Evolutionary conservation across 2,113 vertebrate species (phyloP).

Genomic region (Alaudala cheleensis): DNA sequence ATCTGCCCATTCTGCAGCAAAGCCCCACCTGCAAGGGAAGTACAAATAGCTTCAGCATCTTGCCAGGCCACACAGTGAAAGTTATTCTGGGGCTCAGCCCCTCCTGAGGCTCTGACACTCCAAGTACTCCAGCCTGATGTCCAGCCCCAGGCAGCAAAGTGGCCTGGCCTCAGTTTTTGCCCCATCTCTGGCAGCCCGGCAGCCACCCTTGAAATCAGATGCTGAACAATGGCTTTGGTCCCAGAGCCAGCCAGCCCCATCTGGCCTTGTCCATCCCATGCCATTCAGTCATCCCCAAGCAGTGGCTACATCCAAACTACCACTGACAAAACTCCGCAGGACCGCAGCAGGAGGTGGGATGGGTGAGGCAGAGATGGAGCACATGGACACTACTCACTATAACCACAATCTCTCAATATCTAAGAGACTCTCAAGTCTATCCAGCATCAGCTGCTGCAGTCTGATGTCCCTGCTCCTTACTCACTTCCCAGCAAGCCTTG

Average conservation of each 20-base stretch:
- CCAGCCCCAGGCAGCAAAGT: not conserved
- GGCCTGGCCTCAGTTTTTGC: not conserved
- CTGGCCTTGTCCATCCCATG: slow-evolving; percentile 16
- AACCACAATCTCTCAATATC: not conserved
- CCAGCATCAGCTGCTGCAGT: not conserved
- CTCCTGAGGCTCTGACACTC: not conserved
- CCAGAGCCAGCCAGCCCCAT: not conserved
- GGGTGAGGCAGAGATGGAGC: not conserved
- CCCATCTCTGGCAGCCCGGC: not conserved
- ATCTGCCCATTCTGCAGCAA: slow-evolving; percentile 91
- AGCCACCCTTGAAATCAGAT: slow-evolving; percentile 28
- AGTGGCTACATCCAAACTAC: not conserved
- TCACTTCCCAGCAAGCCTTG: not conserved
- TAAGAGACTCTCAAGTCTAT: not conserved
- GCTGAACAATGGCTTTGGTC: slow-evolving; percentile 25
- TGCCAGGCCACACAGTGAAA: not conserved
- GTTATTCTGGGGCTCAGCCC: not conserved
- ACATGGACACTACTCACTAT: not conserved
- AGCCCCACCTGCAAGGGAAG: slow-evolving; percentile 77
- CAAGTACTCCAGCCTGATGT: not conserved
- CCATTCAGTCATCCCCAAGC: not conserved
- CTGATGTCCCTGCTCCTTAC: not conserved
- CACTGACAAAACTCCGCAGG: not conserved
- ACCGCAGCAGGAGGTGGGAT: not conserved
- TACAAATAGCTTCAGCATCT: not conserved